A percentile compares a stretch with the other conserved stretches of the same genome.
Evolutionary conservation across 37 sponge, comb jelly and placozoan species (phyloP).

Genomic region (Eunapius fragilis): DNA sequence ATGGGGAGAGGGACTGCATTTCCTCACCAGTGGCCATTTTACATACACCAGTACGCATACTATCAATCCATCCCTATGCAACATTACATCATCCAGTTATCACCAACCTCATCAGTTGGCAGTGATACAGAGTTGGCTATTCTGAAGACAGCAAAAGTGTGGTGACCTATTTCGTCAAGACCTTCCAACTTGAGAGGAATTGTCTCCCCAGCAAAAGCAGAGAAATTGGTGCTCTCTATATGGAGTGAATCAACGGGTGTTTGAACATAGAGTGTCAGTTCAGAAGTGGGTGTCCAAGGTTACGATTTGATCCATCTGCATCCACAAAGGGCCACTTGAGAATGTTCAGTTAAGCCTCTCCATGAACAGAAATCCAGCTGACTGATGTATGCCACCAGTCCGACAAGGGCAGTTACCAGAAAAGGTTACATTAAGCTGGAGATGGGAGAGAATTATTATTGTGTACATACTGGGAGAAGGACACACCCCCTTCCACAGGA

Average conservation of each 20-base stretch:
- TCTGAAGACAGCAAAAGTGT: conserved; percentile 9
- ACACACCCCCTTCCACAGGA: conserved; percentile 27
- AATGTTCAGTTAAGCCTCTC: not conserved
- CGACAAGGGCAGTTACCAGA: conserved; percentile 41
- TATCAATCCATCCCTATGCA: too few relatives aligned
- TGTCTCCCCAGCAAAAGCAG: conserved; percentile 31
- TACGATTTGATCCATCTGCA: not conserved
- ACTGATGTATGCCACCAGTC: conserved; percentile 30
- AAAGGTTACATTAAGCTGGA: conserved; percentile 30
- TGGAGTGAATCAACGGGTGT: not conserved
- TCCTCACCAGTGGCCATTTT: too few relatives aligned
- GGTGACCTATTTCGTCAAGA: conserved; percentile 20
- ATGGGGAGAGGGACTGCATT: too few relatives aligned
- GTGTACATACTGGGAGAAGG: not conserved
- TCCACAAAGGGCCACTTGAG: conserved; percentile 39
- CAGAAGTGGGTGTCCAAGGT: not conserved
- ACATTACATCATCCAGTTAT: too few relatives aligned
- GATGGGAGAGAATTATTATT: not conserved
- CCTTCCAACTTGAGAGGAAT: not conserved
- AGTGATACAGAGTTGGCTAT: not conserved
- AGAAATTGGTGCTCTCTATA: not conserved
- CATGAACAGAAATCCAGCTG: conserved; percentile 51
- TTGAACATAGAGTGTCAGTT: not conserved
- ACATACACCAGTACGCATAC: too few relatives aligned
- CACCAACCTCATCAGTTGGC: too few relatives aligned